phyloP scores from a whole-genome alignment of 2,888 invertebrate species.

The Cephus runcator region DNA sequence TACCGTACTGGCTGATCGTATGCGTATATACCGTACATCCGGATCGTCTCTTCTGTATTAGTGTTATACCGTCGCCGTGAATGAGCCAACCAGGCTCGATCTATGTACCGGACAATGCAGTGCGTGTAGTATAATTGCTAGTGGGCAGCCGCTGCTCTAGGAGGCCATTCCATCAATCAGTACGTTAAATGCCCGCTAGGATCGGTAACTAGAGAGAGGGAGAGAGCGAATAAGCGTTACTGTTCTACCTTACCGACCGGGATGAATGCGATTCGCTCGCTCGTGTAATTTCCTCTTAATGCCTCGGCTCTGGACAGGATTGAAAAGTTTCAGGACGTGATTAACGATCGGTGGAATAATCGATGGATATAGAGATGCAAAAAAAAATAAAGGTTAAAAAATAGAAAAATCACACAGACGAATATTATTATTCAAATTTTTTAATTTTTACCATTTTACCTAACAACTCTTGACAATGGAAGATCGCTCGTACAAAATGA shows the following conservation, averaged over 20 bases:
- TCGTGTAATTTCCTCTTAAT: constrained; percentile 9
- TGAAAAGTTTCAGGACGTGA: constrained; percentile 1
- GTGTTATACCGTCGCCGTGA: constrained; percentile 27
- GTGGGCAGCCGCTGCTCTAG: constrained; percentile 54
- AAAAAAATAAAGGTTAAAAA: neutral
- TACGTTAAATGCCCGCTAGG: constrained; percentile 53
- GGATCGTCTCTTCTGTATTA: constrained; percentile 9
- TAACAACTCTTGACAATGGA: too few species aligned
- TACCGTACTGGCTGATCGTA: constrained; percentile 27
- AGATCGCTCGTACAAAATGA: neutral
- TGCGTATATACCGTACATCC: constrained; percentile 14
- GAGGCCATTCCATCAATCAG: constrained; percentile 62
- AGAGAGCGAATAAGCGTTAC: neutral
- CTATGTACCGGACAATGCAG: constrained; percentile 56
- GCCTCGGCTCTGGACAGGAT: neutral
- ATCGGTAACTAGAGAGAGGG: constrained; percentile 20
- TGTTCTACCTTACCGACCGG: neutral
- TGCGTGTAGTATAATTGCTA: constrained; percentile 61
- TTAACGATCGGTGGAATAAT: neutral
- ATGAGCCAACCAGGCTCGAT: constrained; percentile 46
- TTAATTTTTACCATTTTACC: neutral
- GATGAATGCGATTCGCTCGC: constrained; percentile 7
- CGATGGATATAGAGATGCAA: neutral
- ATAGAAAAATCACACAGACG: neutral
- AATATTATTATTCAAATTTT: neutral